phyloP scores from a whole-genome alignment of 1,140 invertebrate species.

The Sitobion miscanthi region DNA sequence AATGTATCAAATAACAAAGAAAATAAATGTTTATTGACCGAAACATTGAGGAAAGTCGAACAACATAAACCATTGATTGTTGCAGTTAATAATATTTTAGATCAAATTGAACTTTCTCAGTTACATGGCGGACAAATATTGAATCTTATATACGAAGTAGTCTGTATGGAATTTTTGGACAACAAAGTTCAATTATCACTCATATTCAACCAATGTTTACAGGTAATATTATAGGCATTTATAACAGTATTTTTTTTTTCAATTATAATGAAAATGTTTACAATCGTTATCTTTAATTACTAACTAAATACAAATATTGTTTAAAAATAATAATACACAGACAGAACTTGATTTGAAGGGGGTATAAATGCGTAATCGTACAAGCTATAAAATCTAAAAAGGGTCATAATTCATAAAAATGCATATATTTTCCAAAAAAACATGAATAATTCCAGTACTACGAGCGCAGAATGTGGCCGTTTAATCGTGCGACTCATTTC shows the following conservation, averaged over 20 bases:
- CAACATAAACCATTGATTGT: constrained; percentile 31
- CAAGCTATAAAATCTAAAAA: no score
- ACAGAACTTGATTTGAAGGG: no score
- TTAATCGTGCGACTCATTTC: no score
- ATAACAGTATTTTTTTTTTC: neutral
- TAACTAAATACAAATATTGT: no score
- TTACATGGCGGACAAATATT: constrained; percentile 45
- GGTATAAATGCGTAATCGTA: no score
- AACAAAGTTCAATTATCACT: neutral
- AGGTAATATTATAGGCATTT: constrained; percentile 18
- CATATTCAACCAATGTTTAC: constrained; percentile 54
- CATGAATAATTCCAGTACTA: no score
- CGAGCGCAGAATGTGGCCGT: no score
- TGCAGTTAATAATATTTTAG: constrained; percentile 13
- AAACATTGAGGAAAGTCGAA: constrained; percentile 51
- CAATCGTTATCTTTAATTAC: no score
- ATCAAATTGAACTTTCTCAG: constrained; percentile 32
- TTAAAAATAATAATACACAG: no score
- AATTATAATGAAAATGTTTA: neutral
- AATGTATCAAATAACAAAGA: constrained; percentile 26
- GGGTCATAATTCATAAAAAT: no score
- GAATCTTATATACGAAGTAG: constrained; percentile 24
- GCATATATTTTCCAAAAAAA: no score
- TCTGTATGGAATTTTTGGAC: constrained; percentile 3
- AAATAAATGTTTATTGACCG: constrained; percentile 41